Evolutionary conservation across 23 tunicate species (phyloP).

Genomic region (Botrylloides violaceus): DNA sequence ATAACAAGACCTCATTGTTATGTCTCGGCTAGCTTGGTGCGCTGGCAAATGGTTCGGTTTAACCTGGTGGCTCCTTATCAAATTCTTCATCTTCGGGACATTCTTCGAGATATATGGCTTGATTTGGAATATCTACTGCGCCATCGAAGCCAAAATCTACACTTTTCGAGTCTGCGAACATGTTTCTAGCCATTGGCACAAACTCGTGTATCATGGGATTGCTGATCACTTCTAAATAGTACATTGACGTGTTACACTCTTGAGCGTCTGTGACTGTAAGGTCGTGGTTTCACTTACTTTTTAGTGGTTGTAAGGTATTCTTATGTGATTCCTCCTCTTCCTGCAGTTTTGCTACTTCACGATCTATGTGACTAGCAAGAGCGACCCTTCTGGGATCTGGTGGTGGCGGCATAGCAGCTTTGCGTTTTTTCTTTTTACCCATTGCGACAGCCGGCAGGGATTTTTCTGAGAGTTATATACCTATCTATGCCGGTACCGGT

Average conservation of each 20-base stretch:
- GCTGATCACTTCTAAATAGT: constrained; percentile 14
- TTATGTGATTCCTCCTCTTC: not conserved
- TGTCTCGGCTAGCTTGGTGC: too few relatives aligned
- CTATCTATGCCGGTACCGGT: too few relatives aligned
- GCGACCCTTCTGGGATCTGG: constrained; percentile 5
- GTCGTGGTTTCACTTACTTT: constrained; percentile 18
- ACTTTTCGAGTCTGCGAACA: constrained; percentile 23
- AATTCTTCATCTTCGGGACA: not conserved
- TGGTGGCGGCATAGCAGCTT: not conserved
- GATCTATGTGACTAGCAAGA: not conserved
- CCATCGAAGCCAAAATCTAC: constrained; percentile 23
- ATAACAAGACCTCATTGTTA: too few relatives aligned
- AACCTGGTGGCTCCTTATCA: not conserved
- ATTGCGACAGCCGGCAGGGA: not conserved
- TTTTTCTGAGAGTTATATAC: too few relatives aligned
- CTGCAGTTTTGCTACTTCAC: not conserved
- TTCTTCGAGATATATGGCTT: constrained; percentile 7
- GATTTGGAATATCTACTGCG: constrained; percentile 18
- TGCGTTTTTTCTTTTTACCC: constrained; percentile 4
- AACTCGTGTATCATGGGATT: constrained; percentile 6
- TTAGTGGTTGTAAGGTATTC: constrained; percentile 2
- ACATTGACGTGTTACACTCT: not conserved
- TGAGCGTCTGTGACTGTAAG: too few relatives aligned
- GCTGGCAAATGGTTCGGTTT: too few relatives aligned
- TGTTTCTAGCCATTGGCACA: not conserved